Conservation (phyloP, 2,888 invertebrate species). For the Phlogophora meticulosa region DNA sequence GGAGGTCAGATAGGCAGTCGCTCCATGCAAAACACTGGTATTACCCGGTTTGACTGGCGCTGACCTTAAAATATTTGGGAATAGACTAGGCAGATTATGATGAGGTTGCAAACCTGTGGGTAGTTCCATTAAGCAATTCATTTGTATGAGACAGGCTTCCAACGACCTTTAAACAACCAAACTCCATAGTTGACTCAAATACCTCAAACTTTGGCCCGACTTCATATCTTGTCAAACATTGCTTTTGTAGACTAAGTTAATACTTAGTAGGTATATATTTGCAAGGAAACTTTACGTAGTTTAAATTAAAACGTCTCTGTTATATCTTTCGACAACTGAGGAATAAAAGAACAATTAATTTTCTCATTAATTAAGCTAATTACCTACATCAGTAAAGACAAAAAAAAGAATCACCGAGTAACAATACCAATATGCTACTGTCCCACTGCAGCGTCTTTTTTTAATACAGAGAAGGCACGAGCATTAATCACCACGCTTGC, state of each 20-base stretch:
- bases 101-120: no score
- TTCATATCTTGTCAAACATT: conserved; percentile 53
- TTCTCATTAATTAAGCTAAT: neutral
- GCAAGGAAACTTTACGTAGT: conserved; percentile 12
- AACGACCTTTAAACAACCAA: conserved; percentile 13
- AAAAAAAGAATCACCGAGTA: no score
- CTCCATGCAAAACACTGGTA: no score
- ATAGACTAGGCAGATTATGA: no score
- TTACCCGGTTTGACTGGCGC: no score
- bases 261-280: conserved; percentile 20
- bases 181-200: conserved; percentile 19
- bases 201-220: conserved; percentile 23
- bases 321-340: neutral
- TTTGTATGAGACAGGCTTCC: neutral
- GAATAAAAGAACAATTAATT: neutral
- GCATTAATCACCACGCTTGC: no score
- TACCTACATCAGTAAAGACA: neutral
- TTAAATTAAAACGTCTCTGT: conserved; percentile 1
- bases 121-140: neutral
- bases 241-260: conserved; percentile 28
- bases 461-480: no score
- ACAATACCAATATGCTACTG: no score
- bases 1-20: no score
- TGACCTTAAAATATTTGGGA: no score
- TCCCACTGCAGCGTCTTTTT: no score